Conservation (phyloP, 2,113 vertebrate species). For the Oreochromis niloticus region DNA sequence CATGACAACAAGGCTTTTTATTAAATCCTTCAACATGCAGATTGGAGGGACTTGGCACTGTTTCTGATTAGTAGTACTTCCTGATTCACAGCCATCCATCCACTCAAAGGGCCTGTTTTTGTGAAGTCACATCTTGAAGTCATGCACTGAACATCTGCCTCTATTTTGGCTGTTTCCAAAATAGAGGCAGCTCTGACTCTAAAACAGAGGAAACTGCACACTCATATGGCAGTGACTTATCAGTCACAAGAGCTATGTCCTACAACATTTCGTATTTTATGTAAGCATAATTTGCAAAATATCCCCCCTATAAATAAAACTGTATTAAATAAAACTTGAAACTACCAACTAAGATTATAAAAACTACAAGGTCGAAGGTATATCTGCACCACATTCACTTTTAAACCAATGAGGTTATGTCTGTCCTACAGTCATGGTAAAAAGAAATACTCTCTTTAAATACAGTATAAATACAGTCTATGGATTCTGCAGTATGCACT, state of each 20-base stretch:
- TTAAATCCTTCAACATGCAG: neutral
- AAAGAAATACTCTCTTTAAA: neutral
- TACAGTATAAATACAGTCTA: neutral
- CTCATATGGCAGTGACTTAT: neutral
- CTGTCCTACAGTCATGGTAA: neutral
- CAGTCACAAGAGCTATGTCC: neutral
- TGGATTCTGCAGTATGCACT: neutral
- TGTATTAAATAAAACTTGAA: neutral
- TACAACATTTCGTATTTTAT: neutral
- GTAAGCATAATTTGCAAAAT: neutral
- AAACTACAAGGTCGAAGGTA: neutral
- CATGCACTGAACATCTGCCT: neutral
- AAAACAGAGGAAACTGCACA: neutral
- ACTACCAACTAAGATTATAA: neutral
- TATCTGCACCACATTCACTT: neutral
- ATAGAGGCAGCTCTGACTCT: neutral
- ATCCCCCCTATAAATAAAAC: neutral
- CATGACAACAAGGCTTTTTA: neutral
- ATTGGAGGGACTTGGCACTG: neutral
- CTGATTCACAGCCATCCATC: neutral
- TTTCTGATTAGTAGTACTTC: neutral
- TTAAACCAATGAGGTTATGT: neutral
- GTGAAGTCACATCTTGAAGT: neutral
- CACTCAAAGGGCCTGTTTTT: accelerated
- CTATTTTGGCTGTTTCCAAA: neutral